Percentiles rank a stretch among this genome's conserved stretches.
Evolutionary conservation across 2,113 vertebrate species (phyloP).

Genomic region (Scomber colias): DNA sequence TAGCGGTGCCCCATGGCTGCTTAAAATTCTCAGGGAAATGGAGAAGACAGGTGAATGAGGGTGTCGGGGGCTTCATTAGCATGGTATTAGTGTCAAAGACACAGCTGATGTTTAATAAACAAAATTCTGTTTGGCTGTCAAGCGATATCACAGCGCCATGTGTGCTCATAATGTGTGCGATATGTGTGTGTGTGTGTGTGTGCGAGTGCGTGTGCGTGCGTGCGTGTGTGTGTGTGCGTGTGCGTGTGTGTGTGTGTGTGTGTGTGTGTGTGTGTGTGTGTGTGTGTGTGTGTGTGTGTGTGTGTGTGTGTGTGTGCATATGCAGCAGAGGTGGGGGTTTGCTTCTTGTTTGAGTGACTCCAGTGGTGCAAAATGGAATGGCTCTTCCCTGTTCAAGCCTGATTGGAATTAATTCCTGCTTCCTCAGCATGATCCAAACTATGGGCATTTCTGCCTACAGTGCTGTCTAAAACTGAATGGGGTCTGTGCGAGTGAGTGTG

Average conservation of each 20-base stretch:
- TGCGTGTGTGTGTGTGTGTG: constrained; percentile 14
- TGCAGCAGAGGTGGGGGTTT: constrained; percentile 33
- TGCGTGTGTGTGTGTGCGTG: not conserved
- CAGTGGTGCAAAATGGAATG: constrained; percentile 72
- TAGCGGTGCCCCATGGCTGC: constrained; percentile 19
- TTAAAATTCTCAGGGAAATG: constrained; percentile 46
- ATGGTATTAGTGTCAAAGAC: constrained; percentile 66
- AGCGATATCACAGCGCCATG: constrained; percentile 30
- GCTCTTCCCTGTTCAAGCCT: constrained; percentile 71
- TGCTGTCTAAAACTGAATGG: constrained; percentile 64
- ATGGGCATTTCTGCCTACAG: constrained; percentile 65
- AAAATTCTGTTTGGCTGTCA: constrained; percentile 43
- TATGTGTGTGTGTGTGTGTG: not conserved
- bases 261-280: no score
- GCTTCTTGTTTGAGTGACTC: constrained; percentile 65
- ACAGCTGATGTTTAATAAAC: constrained; percentile 57
- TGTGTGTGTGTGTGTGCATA: constrained; percentile 32
- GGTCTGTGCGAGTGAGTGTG: constrained; percentile 5
- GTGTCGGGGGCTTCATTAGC: constrained; percentile 65
- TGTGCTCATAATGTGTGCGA: constrained; percentile 26
- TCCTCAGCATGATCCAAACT: constrained; percentile 80
- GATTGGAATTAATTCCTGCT: constrained; percentile 86
- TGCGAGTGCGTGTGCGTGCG: no score
- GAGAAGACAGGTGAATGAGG: constrained; percentile 65
- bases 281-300: not conserved